phyloP scores from a whole-genome alignment of 2,888 invertebrate species.

The Penaeus monodon region DNA sequence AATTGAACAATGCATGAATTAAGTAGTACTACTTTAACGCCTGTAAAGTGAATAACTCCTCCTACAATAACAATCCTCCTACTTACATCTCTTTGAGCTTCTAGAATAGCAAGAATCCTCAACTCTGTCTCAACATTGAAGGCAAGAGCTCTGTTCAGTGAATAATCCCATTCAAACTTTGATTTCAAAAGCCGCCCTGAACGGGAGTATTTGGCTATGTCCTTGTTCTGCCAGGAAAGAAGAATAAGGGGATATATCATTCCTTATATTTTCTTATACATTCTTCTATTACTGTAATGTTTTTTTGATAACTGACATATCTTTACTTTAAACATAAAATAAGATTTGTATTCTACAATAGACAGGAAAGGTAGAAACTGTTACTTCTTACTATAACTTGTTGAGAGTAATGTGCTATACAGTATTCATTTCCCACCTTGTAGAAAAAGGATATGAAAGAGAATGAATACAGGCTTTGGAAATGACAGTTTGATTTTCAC shows the following conservation, averaged over 20 bases:
- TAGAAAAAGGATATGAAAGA: too few relatives aligned
- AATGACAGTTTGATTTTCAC: too few relatives aligned
- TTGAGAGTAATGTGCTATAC: too few relatives aligned
- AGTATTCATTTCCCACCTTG: too few relatives aligned
- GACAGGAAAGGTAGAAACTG: too few relatives aligned
- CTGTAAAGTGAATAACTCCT: background rate
- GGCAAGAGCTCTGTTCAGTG: constrained; percentile 37
- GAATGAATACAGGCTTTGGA: too few relatives aligned
- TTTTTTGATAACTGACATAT: too few relatives aligned
- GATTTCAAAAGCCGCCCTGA: constrained; percentile 32
- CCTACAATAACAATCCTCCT: background rate
- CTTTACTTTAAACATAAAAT: too few relatives aligned
- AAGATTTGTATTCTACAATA: too few relatives aligned
- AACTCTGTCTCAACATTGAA: constrained; percentile 49
- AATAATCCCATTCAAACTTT: constrained; percentile 27
- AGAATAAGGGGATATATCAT: background rate
- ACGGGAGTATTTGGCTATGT: constrained; percentile 30
- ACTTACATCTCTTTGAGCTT: constrained; percentile 50
- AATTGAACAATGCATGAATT: background rate
- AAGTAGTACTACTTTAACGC: background rate
- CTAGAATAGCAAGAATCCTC: constrained; percentile 42
- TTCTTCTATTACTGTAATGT: too few relatives aligned
- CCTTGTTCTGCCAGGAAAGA: constrained; percentile 10
- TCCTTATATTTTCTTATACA: background rate
- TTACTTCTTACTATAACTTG: too few relatives aligned